A percentile compares a stretch with the other conserved stretches of the same genome.
Conservation (phyloP, 35 echinoderm and acorn worm species). For the Lytechinus pictus region DNA sequence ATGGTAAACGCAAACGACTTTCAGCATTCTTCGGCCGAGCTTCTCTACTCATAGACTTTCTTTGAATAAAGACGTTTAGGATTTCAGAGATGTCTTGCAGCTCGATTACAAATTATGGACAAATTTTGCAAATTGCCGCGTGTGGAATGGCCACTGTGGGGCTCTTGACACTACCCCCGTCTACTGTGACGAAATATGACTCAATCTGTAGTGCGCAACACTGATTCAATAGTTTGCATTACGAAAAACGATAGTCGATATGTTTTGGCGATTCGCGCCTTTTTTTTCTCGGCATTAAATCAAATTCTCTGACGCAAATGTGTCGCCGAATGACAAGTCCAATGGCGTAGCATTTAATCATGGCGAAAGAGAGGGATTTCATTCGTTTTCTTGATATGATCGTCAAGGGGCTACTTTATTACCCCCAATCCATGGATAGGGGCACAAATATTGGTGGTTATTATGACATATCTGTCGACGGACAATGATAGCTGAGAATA, state of each 20-base stretch:
- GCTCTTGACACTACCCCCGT: neutral
- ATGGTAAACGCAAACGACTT: neutral
- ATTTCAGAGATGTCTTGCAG: neutral
- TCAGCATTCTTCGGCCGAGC: neutral
- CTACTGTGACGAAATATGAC: neutral
- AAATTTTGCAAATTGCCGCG: neutral
- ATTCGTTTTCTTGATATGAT: neutral
- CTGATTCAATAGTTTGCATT: neutral
- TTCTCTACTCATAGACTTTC: neutral
- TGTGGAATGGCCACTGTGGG: neutral
- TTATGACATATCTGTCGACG: neutral
- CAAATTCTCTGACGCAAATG: neutral
- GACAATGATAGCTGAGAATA: neutral
- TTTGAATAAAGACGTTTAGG: constrained; percentile 2
- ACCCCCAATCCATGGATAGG: neutral
- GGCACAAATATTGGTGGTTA: neutral
- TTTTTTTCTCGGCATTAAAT: neutral
- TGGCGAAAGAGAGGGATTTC: neutral
- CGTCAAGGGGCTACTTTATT: neutral
- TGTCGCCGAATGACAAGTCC: neutral
- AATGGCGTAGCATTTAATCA: neutral
- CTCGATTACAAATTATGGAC: neutral
- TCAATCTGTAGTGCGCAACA: neutral
- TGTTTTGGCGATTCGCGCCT: neutral
- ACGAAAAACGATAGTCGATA: neutral